phyloP scores from a whole-genome alignment of 2,888 invertebrate species.

The Polydrusus tereticollis region DNA sequence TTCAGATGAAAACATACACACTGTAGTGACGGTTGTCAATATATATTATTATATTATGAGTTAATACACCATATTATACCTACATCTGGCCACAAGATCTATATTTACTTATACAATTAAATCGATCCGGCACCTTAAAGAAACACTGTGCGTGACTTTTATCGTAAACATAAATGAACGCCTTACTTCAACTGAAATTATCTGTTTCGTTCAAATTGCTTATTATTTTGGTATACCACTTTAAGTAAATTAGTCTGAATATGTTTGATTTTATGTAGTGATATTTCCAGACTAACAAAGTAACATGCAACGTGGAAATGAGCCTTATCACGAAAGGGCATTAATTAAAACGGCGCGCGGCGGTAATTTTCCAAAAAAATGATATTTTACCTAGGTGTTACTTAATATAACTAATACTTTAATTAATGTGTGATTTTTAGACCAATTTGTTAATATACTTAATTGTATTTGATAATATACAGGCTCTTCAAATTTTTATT shows the following conservation, averaged over 20 bases:
- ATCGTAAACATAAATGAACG: conserved; percentile 20
- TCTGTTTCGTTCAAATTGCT: conserved; percentile 20
- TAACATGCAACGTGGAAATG: conserved; percentile 13
- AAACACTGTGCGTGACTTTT: conserved; percentile 4
- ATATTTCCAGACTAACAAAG: conserved; percentile 13
- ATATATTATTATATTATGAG: too few species aligned
- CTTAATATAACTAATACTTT: too few species aligned
- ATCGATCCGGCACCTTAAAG: background rate
- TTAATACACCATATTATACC: too few species aligned
- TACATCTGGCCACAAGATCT: too few species aligned
- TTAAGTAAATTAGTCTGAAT: conserved; percentile 18
- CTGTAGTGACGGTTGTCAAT: too few species aligned
- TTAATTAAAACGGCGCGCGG: conserved; percentile 9
- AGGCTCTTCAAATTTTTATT: too few species aligned
- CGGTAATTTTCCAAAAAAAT: background rate
- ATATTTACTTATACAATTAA: too few species aligned
- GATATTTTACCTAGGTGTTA: too few species aligned
- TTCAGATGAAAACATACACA: too few species aligned
- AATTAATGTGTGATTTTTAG: too few species aligned
- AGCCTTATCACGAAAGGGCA: conserved; percentile 5
- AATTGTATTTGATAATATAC: too few species aligned
- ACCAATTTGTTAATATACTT: too few species aligned
- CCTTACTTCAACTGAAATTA: conserved; percentile 16
- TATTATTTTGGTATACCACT: conserved; percentile 28
- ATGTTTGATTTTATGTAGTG: conserved; percentile 27